Evolutionary conservation across 1,140 invertebrate species (phyloP).

Genomic region (Thaumatotibia leucotreta): DNA sequence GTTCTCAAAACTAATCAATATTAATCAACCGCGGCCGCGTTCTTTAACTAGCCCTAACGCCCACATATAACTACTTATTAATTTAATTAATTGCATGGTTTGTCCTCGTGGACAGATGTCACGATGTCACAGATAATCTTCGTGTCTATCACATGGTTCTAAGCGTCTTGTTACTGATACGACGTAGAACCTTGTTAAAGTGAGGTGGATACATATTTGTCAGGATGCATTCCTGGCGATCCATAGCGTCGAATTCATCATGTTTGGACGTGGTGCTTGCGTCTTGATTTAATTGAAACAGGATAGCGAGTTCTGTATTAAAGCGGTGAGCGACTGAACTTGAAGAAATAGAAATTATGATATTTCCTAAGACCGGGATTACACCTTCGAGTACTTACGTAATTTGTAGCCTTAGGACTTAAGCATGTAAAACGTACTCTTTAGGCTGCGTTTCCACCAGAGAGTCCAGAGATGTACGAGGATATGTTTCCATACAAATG

Average conservation of each 20-base stretch:
- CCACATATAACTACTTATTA: constrained; percentile 12
- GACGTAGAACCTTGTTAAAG: background rate
- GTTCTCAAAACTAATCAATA: background rate
- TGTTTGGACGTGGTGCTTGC: background rate
- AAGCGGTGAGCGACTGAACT: background rate
- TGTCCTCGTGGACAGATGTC: constrained; percentile 35
- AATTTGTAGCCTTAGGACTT: too few species aligned
- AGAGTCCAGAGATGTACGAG: too few species aligned
- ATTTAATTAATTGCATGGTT: constrained; percentile 38
- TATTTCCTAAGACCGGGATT: too few species aligned
- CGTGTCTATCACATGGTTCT: constrained; percentile 32
- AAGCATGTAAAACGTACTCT: too few species aligned
- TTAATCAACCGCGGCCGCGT: background rate
- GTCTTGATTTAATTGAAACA: background rate
- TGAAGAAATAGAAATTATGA: background rate
- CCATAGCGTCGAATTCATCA: constrained; percentile 5
- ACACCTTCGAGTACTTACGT: too few species aligned
- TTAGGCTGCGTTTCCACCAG: too few species aligned
- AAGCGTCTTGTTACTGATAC: background rate
- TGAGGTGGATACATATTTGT: background rate
- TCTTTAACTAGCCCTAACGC: background rate
- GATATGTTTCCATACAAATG: too few species aligned
- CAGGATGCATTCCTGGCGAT: background rate
- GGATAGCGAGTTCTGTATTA: background rate
- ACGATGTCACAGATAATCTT: constrained; percentile 25